These are phyloP conservation scores for Drosophila subsilvestris DNA, from an alignment of 2,888 invertebrate species.

Conservation along the genomic window DNA sequence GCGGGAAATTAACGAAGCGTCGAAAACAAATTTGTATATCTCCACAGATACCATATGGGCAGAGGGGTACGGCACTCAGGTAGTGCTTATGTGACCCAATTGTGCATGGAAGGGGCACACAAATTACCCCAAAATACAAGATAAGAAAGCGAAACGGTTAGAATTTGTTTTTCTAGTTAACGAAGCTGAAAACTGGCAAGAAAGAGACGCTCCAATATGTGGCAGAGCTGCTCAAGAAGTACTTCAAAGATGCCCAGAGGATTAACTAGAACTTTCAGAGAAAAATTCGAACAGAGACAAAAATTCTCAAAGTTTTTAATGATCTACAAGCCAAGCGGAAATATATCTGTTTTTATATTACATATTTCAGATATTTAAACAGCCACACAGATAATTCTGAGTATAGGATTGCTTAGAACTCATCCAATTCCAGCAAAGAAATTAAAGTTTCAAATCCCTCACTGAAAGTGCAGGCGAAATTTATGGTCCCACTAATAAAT, in stretches of 20 bases:
- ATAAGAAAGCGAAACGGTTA: constrained; percentile 11
- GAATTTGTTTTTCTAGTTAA: neutral
- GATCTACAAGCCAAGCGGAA: too few species aligned
- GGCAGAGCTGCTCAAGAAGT: neutral
- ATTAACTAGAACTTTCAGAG: neutral
- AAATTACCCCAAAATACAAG: constrained; percentile 36
- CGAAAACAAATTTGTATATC: neutral
- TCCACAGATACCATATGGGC: neutral
- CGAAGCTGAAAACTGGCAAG: neutral
- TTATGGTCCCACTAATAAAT: too few species aligned
- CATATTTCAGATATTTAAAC: too few species aligned
- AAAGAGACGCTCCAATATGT: neutral
- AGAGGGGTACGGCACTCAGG: neutral
- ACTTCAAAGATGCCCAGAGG: neutral
- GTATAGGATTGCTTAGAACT: too few species aligned
- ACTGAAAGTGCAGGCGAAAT: too few species aligned
- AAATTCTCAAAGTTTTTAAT: too few species aligned
- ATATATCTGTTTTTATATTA: too few species aligned
- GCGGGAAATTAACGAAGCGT: neutral
- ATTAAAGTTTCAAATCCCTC: too few species aligned
- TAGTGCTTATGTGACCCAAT: constrained; percentile 51
- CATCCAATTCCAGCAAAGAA: too few species aligned
- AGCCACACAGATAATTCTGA: too few species aligned
- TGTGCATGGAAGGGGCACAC: constrained; percentile 41
- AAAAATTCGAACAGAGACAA: too few species aligned